These are phyloP conservation scores for Ginglymostoma cirratum DNA, from an alignment of 2,113 vertebrate species.

Conservation along the genomic window DNA sequence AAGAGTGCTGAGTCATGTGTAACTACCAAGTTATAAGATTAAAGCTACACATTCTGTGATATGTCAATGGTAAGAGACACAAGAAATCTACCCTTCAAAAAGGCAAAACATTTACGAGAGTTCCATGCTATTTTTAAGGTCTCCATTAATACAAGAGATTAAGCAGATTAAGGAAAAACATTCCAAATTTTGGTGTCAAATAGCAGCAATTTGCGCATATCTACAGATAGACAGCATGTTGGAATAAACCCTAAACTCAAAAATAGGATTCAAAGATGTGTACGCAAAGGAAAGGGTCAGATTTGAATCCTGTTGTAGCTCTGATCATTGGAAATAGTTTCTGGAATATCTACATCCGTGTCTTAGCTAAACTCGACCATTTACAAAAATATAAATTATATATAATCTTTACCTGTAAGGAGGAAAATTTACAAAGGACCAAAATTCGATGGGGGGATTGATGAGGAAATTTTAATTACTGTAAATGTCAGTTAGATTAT, in stretches of 20 bases:
- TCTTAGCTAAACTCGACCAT: background rate
- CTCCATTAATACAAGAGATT: background rate
- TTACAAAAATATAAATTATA: background rate
- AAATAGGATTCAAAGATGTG: background rate
- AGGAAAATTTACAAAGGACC: background rate
- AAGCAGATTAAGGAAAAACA: background rate
- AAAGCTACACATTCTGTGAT: background rate
- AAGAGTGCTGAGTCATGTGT: background rate
- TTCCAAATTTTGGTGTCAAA: background rate
- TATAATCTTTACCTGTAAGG: background rate
- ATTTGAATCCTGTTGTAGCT: background rate
- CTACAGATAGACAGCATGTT: background rate
- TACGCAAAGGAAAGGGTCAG: background rate
- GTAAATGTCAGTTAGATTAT: background rate
- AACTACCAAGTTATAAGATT: background rate
- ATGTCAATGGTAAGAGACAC: background rate
- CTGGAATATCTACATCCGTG: background rate
- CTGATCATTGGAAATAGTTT: background rate
- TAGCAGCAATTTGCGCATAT: background rate
- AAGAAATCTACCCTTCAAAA: background rate
- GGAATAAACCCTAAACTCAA: background rate
- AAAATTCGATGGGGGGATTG: background rate
- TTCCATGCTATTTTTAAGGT: background rate
- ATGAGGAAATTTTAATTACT: background rate
- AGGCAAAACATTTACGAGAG: background rate